A percentile compares a stretch with the other conserved stretches of the same genome.
phyloP scores from a whole-genome alignment of 2,888 invertebrate genomes.

The Lepidochrysops patricia region DNA sequence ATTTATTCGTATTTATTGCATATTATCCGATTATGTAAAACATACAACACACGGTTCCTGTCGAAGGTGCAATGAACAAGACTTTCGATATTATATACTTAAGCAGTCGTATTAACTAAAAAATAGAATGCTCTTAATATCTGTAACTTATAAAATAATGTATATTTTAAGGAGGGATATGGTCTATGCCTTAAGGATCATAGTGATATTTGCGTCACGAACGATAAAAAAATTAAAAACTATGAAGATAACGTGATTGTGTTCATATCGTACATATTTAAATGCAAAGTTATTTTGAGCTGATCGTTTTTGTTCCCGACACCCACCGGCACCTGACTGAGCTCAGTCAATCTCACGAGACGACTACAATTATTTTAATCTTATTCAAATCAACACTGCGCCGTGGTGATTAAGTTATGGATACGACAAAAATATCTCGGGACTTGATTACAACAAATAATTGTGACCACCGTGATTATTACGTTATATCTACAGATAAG shows the following conservation, averaged over 20 bases:
- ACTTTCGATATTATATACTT: no score
- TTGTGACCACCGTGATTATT: no score
- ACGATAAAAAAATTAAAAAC: background rate
- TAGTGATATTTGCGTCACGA: no score
- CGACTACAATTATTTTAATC: constrained; percentile 72
- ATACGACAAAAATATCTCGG: constrained; percentile 24
- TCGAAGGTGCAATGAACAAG: no score
- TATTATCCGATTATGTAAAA: background rate
- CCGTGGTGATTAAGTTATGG: constrained; percentile 34
- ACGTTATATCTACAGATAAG: no score
- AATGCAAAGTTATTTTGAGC: constrained; percentile 24
- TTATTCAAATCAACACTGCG: constrained; percentile 62
- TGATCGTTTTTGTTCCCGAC: constrained; percentile 39
- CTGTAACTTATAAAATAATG: no score
- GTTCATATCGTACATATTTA: background rate
- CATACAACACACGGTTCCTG: background rate
- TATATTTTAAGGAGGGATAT: no score
- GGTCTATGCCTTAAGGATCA: no score
- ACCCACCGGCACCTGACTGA: constrained; percentile 39
- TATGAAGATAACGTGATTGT: background rate
- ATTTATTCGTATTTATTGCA: background rate
- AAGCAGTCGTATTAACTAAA: no score
- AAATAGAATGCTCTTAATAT: no score
- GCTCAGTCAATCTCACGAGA: constrained; percentile 57
- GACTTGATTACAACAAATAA: no score